Evolutionary conservation across 2,888 invertebrate genomes (phyloP).

Genomic region (Megamerina dolium): DNA sequence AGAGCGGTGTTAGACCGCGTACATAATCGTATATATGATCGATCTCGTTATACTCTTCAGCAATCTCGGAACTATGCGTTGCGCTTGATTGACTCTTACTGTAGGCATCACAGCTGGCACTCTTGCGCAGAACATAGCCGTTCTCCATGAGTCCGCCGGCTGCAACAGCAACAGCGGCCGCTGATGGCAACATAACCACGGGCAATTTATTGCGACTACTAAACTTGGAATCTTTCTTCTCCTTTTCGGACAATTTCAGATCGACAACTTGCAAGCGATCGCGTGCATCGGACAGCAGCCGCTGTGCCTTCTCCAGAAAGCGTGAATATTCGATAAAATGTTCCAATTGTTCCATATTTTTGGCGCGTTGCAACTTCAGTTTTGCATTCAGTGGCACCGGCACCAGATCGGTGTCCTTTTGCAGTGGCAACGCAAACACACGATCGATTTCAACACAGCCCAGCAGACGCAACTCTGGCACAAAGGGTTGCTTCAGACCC

Average conservation of each 20-base stretch:
- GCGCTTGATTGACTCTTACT: slow-evolving; percentile 44
- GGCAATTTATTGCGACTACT: slow-evolving; percentile 45
- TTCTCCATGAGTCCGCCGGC: slow-evolving; percentile 33
- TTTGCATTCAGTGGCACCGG: slow-evolving; percentile 82
- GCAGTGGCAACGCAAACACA: slow-evolving; percentile 75
- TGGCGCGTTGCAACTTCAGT: slow-evolving; percentile 73
- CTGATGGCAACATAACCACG: slow-evolving; percentile 46
- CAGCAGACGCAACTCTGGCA: slow-evolving; percentile 75
- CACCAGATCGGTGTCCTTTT: slow-evolving; percentile 73
- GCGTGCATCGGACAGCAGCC: slow-evolving; percentile 63
- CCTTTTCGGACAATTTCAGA: slow-evolving; percentile 68
- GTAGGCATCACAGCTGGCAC: slow-evolving; percentile 69
- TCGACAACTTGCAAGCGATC: slow-evolving; percentile 77
- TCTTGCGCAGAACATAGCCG: slow-evolving; percentile 67
- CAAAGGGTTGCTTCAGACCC: slow-evolving; percentile 76
- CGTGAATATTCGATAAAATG: slow-evolving; percentile 70
- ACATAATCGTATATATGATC: slow-evolving; percentile 96
- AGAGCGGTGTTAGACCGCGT: slow-evolving; percentile 83
- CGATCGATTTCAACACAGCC: slow-evolving; percentile 79
- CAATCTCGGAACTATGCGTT: slow-evolving; percentile 53
- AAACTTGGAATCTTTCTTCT: slow-evolving; percentile 49
- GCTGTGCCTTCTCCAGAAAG: slow-evolving; percentile 70
- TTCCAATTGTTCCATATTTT: slow-evolving; percentile 75
- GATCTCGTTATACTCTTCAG: slow-evolving; percentile 89
- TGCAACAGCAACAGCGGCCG: slow-evolving; percentile 34